Percentiles rank a stretch among this genome's conserved stretches.
These are phyloP conservation scores for Prenolepis imparis DNA, from an alignment of 2,888 invertebrate genomes.

Conservation along the genomic window DNA sequence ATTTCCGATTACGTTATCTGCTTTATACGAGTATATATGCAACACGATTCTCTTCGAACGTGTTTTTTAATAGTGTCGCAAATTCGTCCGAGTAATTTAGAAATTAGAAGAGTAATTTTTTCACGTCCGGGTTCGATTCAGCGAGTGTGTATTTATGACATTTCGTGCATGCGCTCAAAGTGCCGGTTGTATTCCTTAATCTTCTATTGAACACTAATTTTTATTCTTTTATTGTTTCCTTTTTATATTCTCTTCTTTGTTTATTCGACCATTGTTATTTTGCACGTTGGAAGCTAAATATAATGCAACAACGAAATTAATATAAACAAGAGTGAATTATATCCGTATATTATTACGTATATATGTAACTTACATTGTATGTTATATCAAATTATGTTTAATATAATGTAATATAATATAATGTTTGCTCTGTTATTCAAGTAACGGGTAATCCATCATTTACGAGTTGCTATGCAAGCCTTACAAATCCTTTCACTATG, in stretches of 20 bases:
- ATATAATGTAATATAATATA: background rate
- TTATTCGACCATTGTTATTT: background rate
- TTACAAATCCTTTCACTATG: constrained; percentile 1
- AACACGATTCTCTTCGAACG: background rate
- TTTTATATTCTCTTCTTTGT: background rate
- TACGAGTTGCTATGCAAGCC: background rate
- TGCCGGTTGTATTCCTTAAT: background rate
- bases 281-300: background rate
- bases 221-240: background rate
- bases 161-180: constrained; percentile 11
- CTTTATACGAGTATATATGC: background rate
- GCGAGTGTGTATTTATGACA: background rate
- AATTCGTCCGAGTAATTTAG: background rate
- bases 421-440: background rate
- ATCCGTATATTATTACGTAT: background rate
- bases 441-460: background rate
- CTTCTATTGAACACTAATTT: background rate
- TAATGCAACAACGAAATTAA: background rate
- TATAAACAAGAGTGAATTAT: background rate
- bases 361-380: background rate
- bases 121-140: background rate
- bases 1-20: constrained; percentile 32
- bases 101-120: background rate
- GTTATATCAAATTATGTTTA: background rate
- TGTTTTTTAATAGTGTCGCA: background rate